These are phyloP conservation scores for Anguilla pacifica DNA, from an alignment of 2,797 vertebrate genomes.

Conservation along the genomic window DNA sequence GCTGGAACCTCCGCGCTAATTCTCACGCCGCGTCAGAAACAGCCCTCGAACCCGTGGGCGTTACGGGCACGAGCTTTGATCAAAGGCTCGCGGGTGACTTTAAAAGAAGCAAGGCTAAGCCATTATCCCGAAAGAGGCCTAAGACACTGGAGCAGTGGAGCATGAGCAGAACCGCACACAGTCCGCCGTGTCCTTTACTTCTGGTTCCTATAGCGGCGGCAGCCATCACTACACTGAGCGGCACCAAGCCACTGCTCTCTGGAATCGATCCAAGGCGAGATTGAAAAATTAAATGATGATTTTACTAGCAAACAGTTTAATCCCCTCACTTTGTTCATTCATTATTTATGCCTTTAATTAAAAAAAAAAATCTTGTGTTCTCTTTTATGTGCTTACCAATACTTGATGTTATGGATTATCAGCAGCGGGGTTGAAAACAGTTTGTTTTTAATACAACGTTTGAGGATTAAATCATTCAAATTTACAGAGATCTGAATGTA, in stretches of 20 bases:
- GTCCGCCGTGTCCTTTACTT: too few relatives aligned
- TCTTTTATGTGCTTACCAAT: slow-evolving; percentile 74
- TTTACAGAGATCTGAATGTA: slow-evolving; percentile 72
- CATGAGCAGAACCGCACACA: not conserved
- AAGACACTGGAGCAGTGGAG: slow-evolving; percentile 51
- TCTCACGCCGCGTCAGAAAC: slow-evolving; percentile 69
- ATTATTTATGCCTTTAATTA: slow-evolving; percentile 79
- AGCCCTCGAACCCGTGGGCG: slow-evolving; percentile 66
- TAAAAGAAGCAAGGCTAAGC: slow-evolving; percentile 57
- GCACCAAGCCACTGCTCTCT: slow-evolving; percentile 64
- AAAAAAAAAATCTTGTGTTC: slow-evolving; percentile 69
- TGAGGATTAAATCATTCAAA: slow-evolving; percentile 71
- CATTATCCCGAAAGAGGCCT: slow-evolving; percentile 65
- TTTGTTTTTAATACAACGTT: slow-evolving; percentile 81
- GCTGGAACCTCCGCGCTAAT: slow-evolving; percentile 65
- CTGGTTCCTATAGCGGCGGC: not conserved
- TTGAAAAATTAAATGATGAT: slow-evolving; percentile 69
- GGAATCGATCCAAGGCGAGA: slow-evolving; percentile 66
- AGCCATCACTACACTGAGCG: slow-evolving; percentile 4
- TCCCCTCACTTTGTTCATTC: slow-evolving; percentile 72
- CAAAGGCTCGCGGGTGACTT: slow-evolving; percentile 71
- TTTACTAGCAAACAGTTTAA: slow-evolving; percentile 73
- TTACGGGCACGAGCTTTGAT: slow-evolving; percentile 68
- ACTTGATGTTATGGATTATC: slow-evolving; percentile 76
- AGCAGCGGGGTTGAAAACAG: slow-evolving; percentile 69